Evolutionary conservation across 2,888 invertebrate genomes (phyloP), one percentile per base, ranked within the genome.

Genomic region (Sipunculus nudus): DNA sequence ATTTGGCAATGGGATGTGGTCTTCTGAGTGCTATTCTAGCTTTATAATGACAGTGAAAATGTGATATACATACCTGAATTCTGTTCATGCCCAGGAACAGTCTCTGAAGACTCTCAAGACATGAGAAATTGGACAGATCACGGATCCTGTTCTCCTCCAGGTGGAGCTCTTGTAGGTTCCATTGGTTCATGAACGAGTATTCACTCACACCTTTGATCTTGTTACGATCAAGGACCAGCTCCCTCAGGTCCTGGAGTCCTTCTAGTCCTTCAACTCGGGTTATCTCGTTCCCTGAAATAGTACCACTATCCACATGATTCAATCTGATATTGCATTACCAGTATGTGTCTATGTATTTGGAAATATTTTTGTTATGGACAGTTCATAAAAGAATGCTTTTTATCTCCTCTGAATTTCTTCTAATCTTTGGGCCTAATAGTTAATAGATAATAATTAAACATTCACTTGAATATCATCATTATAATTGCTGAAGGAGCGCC

Each of bases 51-150:
- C n/a, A n/a, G n/a, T n/a, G n/a, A n/a, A n/a, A 35, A 35, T 13
- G 16, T 13, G 16, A 35, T 35, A 13, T 8, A 13, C 16, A n/a
- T 48, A 78, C 80, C 76, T 80, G 79, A 40, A 84, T 73, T 59
- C 81, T 74, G 63, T 84, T 84, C 50, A 78, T 77, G 13, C 82
- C 83, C 3, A 84, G 73, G 67, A 79, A 84, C n/a, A 84, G 72
- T 40, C 81, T 70, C 68, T 81, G 77, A 10, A 84, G 72, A 58
- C 77, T 78, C 58, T 78, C 77, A 43, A 84, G 68, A 56, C 71
- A 69, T 45, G 67, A 68, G 16, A 84, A 61, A 63, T 79, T 73
- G 28, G 72, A 60, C n/a, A 84, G 65, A 31, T 80, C 79, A 31
- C 76, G 56, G 8, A 83, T 70, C 25, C 84, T 67, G 68, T 84